These are phyloP conservation scores for Ariopsis seemanni DNA, from an alignment of 2,113 vertebrate species.

Conservation along the genomic window DNA sequence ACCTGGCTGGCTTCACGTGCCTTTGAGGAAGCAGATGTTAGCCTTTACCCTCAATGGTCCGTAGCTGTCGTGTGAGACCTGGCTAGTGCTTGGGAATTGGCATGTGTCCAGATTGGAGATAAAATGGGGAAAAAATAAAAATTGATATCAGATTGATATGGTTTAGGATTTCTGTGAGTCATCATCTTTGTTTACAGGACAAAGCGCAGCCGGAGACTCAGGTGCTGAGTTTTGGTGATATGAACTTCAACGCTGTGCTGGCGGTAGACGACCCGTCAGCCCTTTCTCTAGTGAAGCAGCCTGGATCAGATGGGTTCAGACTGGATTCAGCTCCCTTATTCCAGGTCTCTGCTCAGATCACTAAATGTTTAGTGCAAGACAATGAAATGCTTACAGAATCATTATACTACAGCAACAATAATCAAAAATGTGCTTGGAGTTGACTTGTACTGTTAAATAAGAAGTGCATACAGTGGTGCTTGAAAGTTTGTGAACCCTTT, in stretches of 20 bases:
- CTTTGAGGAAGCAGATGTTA: neutral
- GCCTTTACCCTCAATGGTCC: neutral
- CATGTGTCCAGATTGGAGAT: neutral
- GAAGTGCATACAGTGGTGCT: too few species aligned
- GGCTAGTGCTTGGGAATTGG: neutral
- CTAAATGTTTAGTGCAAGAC: neutral
- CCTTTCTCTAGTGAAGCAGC: constrained; percentile 81
- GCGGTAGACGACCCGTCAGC: constrained; percentile 88
- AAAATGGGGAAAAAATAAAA: neutral
- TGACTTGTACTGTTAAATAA: neutral
- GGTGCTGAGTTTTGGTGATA: constrained; percentile 79
- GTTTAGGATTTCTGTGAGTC: neutral
- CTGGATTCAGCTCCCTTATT: constrained; percentile 89
- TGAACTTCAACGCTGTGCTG: constrained; percentile 85
- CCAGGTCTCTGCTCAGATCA: constrained; percentile 71
- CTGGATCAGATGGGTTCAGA: constrained; percentile 92
- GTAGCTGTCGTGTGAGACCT: neutral
- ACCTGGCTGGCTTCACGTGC: neutral
- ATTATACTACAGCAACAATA: neutral
- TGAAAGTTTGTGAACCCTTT: too few species aligned
- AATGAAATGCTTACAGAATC: neutral
- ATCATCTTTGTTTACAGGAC: constrained; percentile 71
- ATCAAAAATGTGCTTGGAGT: neutral
- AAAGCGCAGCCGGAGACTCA: constrained; percentile 93
- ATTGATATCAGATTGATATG: neutral